These are phyloP conservation scores for Pyrrhia umbra DNA, from an alignment of 2,888 invertebrate genomes.

Conservation along the genomic window DNA sequence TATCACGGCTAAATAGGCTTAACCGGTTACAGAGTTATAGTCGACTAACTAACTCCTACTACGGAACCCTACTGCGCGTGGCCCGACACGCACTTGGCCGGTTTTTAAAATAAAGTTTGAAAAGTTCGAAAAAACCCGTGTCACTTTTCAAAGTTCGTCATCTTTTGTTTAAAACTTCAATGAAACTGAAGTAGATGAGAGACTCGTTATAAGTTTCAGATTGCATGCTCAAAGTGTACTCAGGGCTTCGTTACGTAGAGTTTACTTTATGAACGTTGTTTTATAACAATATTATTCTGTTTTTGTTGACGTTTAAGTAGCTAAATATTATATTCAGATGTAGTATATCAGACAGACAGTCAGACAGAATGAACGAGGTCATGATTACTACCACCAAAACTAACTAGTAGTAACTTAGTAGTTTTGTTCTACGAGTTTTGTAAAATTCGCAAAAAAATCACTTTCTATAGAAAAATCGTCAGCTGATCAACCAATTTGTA, in stretches of 20 bases:
- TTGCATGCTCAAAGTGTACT: constrained; percentile 33
- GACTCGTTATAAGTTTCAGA: constrained; percentile 56
- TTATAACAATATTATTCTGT: neutral
- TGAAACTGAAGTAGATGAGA: constrained; percentile 41
- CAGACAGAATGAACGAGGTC: no score
- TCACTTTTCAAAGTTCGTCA: constrained; percentile 34
- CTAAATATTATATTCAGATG: no score
- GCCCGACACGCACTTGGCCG: neutral
- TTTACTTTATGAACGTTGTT: neutral
- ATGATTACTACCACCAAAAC: no score
- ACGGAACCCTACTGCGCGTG: neutral
- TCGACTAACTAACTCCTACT: no score
- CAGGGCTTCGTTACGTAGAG: constrained; percentile 9
- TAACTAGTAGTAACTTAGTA: no score
- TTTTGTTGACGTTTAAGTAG: neutral
- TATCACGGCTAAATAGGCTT: no score
- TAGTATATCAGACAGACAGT: no score
- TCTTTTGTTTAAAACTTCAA: constrained; percentile 47
- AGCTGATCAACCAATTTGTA: no score
- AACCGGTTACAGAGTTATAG: no score
- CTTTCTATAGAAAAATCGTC: no score
- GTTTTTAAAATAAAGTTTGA: neutral
- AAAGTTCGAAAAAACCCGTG: constrained; percentile 17
- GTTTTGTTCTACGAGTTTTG: no score
- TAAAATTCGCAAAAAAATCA: no score